Base-by-base conservation (phyloP, 1,140 invertebrate genomes). In the Oryctes rhinoceros region DNA sequence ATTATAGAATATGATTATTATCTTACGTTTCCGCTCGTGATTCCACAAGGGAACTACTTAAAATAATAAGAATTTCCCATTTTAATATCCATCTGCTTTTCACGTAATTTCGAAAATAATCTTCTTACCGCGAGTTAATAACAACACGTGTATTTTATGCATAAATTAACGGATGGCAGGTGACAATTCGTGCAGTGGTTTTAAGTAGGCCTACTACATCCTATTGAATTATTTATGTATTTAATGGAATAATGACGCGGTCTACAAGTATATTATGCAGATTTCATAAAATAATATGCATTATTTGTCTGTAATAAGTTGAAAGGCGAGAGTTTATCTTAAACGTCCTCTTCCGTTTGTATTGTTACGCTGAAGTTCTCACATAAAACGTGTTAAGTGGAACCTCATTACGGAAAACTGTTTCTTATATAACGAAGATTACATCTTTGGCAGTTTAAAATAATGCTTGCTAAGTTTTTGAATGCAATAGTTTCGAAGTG, bases 111-210 rank as follows among this genome's bases (percentile, higher is more conserved):
- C 53, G 5, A 18, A 59, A 59, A 59, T 59, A 59, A 59, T 59
- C 53, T 59, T 59, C 53, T 59, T 59, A 59, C 18, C 7, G 6
- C 53, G 15, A 59, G 53, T 18, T 59, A 59, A 59, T 59, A 59
- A 59, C 15, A 18, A 59, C 53, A 59, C 53, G 53, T 59, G 53
- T 18, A 59, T 59, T 59, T 59, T 18, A 7, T 18, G 53, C 18
- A 59, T 59, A 59, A 59, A 15, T 59, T 59, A 59, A 59, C 13
- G 15, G 53, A n/a, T 18, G 53, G 18, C 53, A 59, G 53, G 53
- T 59, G 53, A 59, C 53, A 59, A 59, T 59, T 59, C 53, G 53
- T 59, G 53, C 53, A 59, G 15, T 59, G 53, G 53, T 59, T 59
- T 59, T 59, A 59, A 59, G 13, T 59, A 59, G 53, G 53, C 53